Evolutionary conservation across 2,888 invertebrate genomes (phyloP).

Genomic region (Nasonia oneida): DNA sequence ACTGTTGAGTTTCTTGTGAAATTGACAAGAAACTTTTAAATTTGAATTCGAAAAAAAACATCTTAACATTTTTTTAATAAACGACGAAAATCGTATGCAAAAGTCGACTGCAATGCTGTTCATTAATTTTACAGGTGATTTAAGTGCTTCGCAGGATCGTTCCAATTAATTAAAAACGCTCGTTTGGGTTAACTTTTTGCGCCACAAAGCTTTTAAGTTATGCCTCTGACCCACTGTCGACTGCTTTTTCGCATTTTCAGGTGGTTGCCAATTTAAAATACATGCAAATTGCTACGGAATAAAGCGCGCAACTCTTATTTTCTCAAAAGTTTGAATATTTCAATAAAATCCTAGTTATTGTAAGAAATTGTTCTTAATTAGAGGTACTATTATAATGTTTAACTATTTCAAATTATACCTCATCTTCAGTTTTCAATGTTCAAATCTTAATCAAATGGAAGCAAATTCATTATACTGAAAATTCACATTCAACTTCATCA

Average conservation of each 20-base stretch:
- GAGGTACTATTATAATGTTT: no score
- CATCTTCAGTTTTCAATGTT: background rate
- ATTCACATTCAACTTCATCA: background rate
- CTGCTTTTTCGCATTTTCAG: background rate
- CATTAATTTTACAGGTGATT: constrained; percentile 19
- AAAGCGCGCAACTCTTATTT: background rate
- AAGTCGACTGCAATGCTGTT: constrained; percentile 1
- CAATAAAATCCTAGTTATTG: background rate
- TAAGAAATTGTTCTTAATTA: no score
- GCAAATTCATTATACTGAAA: background rate
- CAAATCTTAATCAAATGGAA: background rate
- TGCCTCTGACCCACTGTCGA: background rate
- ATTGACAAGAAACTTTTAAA: background rate
- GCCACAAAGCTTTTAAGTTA: background rate
- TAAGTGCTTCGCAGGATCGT: background rate
- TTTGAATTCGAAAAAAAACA: background rate
- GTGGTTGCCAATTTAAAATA: background rate
- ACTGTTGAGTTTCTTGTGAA: no score
- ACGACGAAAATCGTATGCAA: background rate
- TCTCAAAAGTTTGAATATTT: background rate
- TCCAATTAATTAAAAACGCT: background rate
- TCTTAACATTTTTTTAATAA: background rate
- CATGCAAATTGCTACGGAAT: background rate
- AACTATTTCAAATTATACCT: no score
- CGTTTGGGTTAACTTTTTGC: background rate